Percentiles rank a stretch among this genome's conserved stretches.
These are phyloP conservation scores for Hirundichthys speculiger DNA, from an alignment of 2,113 vertebrate genomes.

Conservation along the genomic window DNA sequence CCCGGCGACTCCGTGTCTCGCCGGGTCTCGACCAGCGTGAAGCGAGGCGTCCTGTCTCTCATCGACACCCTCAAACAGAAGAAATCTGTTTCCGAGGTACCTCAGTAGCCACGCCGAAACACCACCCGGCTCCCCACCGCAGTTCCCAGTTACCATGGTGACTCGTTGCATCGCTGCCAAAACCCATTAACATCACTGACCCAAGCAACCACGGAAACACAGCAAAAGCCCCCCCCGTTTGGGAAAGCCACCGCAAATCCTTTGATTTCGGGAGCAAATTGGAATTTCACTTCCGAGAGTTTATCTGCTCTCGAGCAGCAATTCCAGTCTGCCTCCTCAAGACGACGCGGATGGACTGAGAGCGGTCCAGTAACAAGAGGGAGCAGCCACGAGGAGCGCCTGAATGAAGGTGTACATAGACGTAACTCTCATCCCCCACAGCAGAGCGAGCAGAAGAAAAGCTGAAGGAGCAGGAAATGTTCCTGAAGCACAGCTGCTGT, in stretches of 20 bases:
- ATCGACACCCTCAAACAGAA: slow-evolving; percentile 99
- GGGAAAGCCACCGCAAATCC: slow-evolving; percentile 8
- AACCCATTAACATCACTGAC: slow-evolving; percentile 34
- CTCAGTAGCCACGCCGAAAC: slow-evolving; percentile 78
- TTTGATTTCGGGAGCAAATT: slow-evolving; percentile 32
- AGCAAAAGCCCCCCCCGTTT: slow-evolving; percentile 25
- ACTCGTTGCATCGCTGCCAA: slow-evolving; percentile 49
- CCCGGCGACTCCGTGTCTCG: slow-evolving; percentile 94
- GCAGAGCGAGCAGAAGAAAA: slow-evolving; percentile 27
- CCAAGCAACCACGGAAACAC: slow-evolving; percentile 52
- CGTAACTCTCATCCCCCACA: slow-evolving; percentile 25
- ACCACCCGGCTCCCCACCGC: slow-evolving; percentile 54
- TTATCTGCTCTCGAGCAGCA: slow-evolving; percentile 19
- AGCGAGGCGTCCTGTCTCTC: slow-evolving; percentile 94
- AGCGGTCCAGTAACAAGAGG: slow-evolving; percentile 8
- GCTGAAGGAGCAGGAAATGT: slow-evolving; percentile 30
- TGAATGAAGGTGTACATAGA: slow-evolving; percentile 58
- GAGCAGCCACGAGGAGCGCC: slow-evolving; percentile 17
- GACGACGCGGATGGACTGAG: slow-evolving; percentile 13
- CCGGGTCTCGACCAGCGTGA: slow-evolving; percentile 95
- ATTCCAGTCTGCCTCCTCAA: slow-evolving; percentile 17
- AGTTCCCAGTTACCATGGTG: slow-evolving; percentile 56
- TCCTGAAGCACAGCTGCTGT: slow-evolving; percentile 22
- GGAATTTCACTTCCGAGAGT: slow-evolving; percentile 37
- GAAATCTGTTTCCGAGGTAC: slow-evolving; percentile 88